Percentiles rank a stretch among this genome's conserved stretches.
phyloP scores from a whole-genome alignment of 2,113 vertebrate genomes.

The Sinocyclocheilus rhinocerous region DNA sequence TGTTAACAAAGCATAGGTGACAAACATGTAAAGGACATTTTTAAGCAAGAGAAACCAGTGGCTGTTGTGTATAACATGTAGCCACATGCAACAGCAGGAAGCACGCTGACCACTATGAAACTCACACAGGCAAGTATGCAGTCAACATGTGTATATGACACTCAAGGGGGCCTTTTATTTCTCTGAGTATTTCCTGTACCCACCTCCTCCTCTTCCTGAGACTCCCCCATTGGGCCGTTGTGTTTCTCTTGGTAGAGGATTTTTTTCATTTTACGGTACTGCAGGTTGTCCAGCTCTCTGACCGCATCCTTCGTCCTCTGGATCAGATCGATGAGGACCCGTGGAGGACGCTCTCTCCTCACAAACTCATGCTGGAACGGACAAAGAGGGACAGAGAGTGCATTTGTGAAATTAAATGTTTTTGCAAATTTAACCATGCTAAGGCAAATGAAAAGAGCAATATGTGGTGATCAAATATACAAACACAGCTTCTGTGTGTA shows the following conservation, averaged over 20 bases:
- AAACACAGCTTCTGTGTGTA: not conserved
- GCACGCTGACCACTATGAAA: not conserved
- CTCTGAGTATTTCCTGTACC: slow-evolving; percentile 5
- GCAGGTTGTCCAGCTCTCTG: slow-evolving; percentile 94
- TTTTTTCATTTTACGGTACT: slow-evolving; percentile 99
- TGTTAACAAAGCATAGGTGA: not conserved
- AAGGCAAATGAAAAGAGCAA: not conserved
- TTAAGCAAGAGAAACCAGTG: not conserved
- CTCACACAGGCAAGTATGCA: not conserved
- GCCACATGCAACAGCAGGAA: not conserved
- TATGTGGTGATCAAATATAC: not conserved
- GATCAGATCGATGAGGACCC: slow-evolving; percentile 93
- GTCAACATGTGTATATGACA: not conserved
- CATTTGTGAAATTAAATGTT: not conserved
- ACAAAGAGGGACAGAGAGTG: slow-evolving; percentile 6
- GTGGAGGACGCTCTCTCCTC: slow-evolving; percentile 83
- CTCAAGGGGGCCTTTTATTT: not conserved
- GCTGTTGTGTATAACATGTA: not conserved
- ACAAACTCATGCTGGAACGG: slow-evolving; percentile 90
- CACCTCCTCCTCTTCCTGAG: slow-evolving; percentile 96
- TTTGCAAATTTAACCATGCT: not conserved
- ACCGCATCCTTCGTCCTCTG: slow-evolving; percentile 98
- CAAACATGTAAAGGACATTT: not conserved
- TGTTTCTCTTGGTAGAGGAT: slow-evolving; percentile 96
- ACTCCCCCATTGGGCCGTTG: slow-evolving; percentile 90